phyloP scores from a whole-genome alignment of 2,797 vertebrate genomes.

The Phalanger gymnotis region DNA sequence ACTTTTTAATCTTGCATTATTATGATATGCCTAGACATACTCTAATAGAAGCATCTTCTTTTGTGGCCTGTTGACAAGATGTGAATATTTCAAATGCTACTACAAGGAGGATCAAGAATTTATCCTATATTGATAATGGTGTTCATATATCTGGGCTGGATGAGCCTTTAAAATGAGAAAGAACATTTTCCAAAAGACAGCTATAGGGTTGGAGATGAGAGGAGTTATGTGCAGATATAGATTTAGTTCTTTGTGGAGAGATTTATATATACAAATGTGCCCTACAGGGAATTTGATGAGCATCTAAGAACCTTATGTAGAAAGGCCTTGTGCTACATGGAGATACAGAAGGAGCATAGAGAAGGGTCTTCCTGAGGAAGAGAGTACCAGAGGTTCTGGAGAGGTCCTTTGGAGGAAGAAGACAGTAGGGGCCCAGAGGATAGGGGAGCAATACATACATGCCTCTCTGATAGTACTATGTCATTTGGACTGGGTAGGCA shows the following conservation, averaged over 20 bases:
- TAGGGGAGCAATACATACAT: not conserved
- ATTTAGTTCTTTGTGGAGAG: not conserved
- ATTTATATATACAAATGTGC: not conserved
- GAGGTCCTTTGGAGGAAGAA: not conserved
- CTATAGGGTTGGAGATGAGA: not conserved
- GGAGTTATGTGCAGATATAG: not conserved
- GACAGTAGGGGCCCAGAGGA: not conserved
- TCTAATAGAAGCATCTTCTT: not conserved
- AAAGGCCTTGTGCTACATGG: not conserved
- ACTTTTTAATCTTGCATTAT: not conserved
- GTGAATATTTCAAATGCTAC: not conserved
- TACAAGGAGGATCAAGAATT: not conserved
- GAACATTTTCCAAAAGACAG: not conserved
- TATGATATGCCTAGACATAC: slow-evolving; percentile 22
- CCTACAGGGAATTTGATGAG: not conserved
- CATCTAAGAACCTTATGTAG: not conserved
- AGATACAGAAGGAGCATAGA: not conserved
- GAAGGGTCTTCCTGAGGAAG: not conserved
- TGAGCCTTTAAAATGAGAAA: not conserved
- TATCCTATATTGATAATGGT: not conserved
- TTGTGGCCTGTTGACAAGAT: not conserved
- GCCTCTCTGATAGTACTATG: not conserved
- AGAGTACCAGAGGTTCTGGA: not conserved
- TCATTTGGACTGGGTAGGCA: not conserved
- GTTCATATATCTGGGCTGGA: not conserved